Evolutionary conservation across 2,113 vertebrate species (phyloP), one percentile per base, ranked within the genome.

Genomic region (Melanotaenia duboulayi): DNA sequence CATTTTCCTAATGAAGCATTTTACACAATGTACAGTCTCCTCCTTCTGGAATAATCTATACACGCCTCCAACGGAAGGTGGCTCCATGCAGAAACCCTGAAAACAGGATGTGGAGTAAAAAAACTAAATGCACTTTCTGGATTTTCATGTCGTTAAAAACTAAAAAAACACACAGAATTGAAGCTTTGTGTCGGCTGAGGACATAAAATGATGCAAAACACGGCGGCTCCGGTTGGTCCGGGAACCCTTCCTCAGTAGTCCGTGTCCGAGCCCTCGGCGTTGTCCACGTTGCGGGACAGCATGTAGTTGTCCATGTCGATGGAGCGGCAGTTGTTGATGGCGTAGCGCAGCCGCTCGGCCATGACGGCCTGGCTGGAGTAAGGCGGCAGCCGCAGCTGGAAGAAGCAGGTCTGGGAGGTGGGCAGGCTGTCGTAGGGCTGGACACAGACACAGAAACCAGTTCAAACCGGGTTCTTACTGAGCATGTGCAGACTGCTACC

Each of bases 11-110:
- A 95, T 95, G 95, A 97, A 96, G 95, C 96, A 98, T 97, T 97
- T 96, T 98, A 97, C 97, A 99, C 95, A 96, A 98, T 97, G 93
- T 98, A 98, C 97, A 98, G 93, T 92, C 44, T 65, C 14, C 40
- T 17, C 35, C 50, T 68, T 16, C 89, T 92, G 91, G 92, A 90
- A 87, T 92, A 88, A 93, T 94, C 93, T 96, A 94, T 93, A 94
- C 94, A 95, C 92, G 93, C 91, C 93, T 94, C 85, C 91, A 94
- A 94, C 95, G 91, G 89, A 92, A 95, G 86, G 90, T 95, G 95
- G 92, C 93, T 96, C 93, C 96, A 96, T 97, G 95, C 96, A 97
- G 94, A 90, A 86, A 88, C 85, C 80, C 81, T 76, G 85, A 92
- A 94, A 94, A 93, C 89, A 90, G 92, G 94, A 91, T 90, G 84